Evolutionary conservation across 2,797 vertebrate species (phyloP).

Genomic region (Tachyglossus aculeatus): DNA sequence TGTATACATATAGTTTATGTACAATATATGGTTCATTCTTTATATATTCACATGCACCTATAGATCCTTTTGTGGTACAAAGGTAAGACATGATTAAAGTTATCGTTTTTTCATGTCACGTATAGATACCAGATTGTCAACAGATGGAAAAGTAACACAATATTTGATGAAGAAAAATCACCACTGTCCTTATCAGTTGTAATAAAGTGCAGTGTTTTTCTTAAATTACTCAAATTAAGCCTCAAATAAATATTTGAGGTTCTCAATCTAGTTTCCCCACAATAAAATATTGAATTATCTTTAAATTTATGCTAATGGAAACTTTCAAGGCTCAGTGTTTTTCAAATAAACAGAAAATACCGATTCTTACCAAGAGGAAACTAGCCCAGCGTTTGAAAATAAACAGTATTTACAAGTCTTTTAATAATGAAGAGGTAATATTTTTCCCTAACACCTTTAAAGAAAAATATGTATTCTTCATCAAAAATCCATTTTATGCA

Average conservation of each 20-base stretch:
- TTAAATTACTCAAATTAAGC: constrained; percentile 65
- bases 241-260: constrained; percentile 66
- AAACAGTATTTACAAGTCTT: background rate
- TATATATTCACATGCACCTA: no score
- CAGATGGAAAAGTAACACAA: constrained; percentile 22
- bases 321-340: constrained; percentile 15
- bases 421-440: constrained; percentile 2
- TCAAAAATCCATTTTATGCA: background rate
- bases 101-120: constrained; percentile 9
- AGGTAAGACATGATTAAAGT: background rate
- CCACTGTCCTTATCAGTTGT: constrained; percentile 61
- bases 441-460: background rate
- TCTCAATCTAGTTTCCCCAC: constrained; percentile 49
- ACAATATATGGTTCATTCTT: no score
- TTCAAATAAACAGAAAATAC: constrained; percentile 18
- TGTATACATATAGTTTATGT: no score
- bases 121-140: background rate
- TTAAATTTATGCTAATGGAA: constrained; percentile 40
- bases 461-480: background rate
- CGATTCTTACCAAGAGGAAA: background rate
- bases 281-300: constrained; percentile 55
- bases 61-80: constrained; percentile 25
- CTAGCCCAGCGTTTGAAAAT: constrained; percentile 1
- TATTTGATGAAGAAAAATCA: constrained; percentile 55
- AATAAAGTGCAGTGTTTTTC: constrained; percentile 53